These are phyloP conservation scores for Baccha elongata DNA, from an alignment of 2,888 invertebrate species.

Conservation along the genomic window DNA sequence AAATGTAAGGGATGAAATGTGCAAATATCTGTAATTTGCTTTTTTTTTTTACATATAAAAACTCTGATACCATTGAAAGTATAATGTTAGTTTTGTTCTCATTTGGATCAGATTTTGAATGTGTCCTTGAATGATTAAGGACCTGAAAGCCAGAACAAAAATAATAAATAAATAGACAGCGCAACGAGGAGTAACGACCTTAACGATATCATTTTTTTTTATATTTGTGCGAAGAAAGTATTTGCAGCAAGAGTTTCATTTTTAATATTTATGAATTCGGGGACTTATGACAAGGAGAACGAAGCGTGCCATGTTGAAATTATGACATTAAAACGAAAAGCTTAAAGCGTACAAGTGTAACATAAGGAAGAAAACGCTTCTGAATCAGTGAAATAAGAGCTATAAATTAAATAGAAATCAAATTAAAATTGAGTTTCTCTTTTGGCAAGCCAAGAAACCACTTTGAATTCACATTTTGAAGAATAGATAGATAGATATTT, in stretches of 20 bases:
- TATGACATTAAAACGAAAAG: slow-evolving; percentile 66
- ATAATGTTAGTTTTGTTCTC: slow-evolving; percentile 36
- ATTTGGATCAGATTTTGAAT: slow-evolving; percentile 40
- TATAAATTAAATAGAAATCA: no score
- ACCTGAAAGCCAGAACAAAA: not conserved
- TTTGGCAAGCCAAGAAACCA: no score
- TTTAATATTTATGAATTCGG: slow-evolving; percentile 70
- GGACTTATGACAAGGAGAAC: slow-evolving; percentile 29
- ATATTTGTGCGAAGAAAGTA: no score
- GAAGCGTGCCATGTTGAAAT: slow-evolving; percentile 60
- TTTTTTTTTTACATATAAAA: slow-evolving; percentile 21
- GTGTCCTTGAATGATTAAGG: slow-evolving; percentile 51
- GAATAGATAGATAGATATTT: no score
- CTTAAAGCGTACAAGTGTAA: no score
- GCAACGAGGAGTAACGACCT: not conserved
- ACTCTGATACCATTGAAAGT: not conserved
- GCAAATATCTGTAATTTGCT: slow-evolving; percentile 31
- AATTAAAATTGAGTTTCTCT: no score
- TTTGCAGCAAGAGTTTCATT: slow-evolving; percentile 36
- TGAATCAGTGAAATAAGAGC: no score
- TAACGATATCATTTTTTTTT: slow-evolving; percentile 13
- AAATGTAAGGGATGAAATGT: slow-evolving; percentile 12
- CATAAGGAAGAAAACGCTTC: slow-evolving; percentile 58
- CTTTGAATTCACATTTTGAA: no score
- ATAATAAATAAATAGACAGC: not conserved